Evolutionary conservation across 2,113 vertebrate species (phyloP).

Genomic region (Aptenodytes forsteri): DNA sequence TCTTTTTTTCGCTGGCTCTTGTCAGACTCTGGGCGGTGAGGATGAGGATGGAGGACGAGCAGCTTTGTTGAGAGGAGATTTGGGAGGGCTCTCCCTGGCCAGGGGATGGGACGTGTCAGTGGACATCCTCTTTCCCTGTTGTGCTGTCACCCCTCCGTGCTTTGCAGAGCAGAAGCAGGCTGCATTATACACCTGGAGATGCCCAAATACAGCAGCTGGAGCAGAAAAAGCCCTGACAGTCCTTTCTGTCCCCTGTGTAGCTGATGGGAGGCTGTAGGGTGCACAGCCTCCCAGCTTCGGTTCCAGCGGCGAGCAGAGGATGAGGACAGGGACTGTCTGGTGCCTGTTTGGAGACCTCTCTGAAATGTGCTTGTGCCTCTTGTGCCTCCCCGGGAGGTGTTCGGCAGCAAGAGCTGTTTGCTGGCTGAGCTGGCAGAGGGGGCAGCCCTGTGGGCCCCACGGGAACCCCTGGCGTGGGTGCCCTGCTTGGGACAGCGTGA

Average conservation of each 20-base stretch:
- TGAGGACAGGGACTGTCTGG: background rate
- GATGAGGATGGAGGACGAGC: background rate
- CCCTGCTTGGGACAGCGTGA: background rate
- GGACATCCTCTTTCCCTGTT: background rate
- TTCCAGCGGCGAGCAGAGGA: background rate
- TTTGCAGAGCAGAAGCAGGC: background rate
- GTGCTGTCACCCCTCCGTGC: accelerated
- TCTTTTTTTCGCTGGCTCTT: background rate
- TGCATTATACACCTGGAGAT: background rate
- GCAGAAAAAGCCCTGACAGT: background rate
- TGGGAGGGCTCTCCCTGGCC: background rate
- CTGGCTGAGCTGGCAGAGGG: background rate
- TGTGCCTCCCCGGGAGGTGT: background rate
- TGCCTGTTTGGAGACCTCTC: background rate
- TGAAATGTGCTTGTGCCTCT: background rate
- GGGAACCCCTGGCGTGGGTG: background rate
- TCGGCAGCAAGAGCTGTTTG: background rate
- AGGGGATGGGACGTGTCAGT: background rate
- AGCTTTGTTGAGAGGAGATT: background rate
- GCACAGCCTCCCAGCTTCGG: background rate
- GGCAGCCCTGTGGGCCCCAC: background rate
- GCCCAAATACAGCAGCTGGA: background rate
- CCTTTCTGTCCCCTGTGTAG: background rate
- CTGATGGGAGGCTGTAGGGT: background rate
- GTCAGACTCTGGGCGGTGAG: background rate